Base-by-base conservation (phyloP, 2,888 invertebrate genomes). In the Papilio protenor region DNA sequence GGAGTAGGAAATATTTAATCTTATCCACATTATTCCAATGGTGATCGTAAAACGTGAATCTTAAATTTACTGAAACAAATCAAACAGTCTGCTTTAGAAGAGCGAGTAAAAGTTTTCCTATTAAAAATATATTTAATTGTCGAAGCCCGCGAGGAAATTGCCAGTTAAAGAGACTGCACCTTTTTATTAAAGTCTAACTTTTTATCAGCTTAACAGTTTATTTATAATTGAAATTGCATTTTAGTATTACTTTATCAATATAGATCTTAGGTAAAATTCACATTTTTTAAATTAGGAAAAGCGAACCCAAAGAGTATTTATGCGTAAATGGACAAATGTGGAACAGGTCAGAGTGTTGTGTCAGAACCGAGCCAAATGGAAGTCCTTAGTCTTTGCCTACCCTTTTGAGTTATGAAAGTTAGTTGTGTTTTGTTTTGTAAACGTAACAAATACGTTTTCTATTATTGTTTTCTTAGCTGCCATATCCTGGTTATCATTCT, bases 61-160 rank as follows among this genome's bases (percentile, higher is more conserved):
- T 49, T 55, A 55, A 75, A 66, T 75, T 75, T 66, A 33, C 64
- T 55, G 52, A 69, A 66, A 69, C 69, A 66, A 75, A 75, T 69
- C 75, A 75, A 75, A 55, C 66, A 69, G 69, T 69, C 49, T 49
- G 52, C 40, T 40, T 75, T 55, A 66, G 33, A 52, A 64, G 16
- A 27, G 45, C 18, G 66, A 49, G 69, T 40, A 10, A 75, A 73
- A 69, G 75, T 75, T 66, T 69, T 75, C 40, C 52, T 75, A 69
- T 75, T 69, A 52, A 45, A 75, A 75, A 75, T 23, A 75, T 18
- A 55, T 69, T 69, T 75, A 75, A 69, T 64, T 27, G 55, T 75
- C 16, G 18, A 10, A 11, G 27, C 10, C 66, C 40, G 66, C 33
- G 10, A 0, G 66, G 66, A 66, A 66, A 40, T 66, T n/a, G 40